Evolutionary conservation across 2,797 vertebrate species (phyloP), one percentile per base, ranked within the genome.

Genomic region (Pogonophryne albipinna): DNA sequence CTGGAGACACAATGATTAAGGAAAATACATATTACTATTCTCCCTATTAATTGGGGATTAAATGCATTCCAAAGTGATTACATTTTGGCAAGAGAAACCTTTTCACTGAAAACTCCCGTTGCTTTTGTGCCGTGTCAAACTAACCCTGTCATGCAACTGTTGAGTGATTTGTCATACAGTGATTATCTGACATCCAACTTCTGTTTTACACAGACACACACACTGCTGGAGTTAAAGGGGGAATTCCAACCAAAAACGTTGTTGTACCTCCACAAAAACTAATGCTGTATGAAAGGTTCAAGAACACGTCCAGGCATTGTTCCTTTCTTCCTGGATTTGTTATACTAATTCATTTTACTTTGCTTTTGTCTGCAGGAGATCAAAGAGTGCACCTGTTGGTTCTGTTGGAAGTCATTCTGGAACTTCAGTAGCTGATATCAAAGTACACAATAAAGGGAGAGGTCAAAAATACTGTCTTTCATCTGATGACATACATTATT

Each of bases 31-130:
- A 92, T 92, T 91, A 87, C 85, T 70, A 76, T 87, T 92, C 90
- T n/a, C 91, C 85, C 75, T 79, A 62, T 92, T 91, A 93, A 87
- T 83, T 80, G 42, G 67, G 91, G 91, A 94, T 94, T 93, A 93
- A 89, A 91, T 77, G 77, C 88, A 94, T 95, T 94, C 93, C 91
- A 89, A 88, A 92, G 76, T 90, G 90, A 95, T 94, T 92, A 92
- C 83, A 85, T 91, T 92, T 89, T 90, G 85, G 88, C 74, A 83
- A 85, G 56, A 88, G 80, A 87, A 90, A 89, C 66, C 76, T 92
- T 81, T 76, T 50, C 31, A 8, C 63, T 45, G 56, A 72, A 77
- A 85, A 68, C 55, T 82, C 84, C 20, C 45, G 42, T 78, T 55
- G 82, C 82, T 60, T 67, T 41, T 59, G 67, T 67, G 77, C 67